Evolutionary conservation across 2,888 invertebrate species (phyloP).

Genomic region (Agriopis marginaria): DNA sequence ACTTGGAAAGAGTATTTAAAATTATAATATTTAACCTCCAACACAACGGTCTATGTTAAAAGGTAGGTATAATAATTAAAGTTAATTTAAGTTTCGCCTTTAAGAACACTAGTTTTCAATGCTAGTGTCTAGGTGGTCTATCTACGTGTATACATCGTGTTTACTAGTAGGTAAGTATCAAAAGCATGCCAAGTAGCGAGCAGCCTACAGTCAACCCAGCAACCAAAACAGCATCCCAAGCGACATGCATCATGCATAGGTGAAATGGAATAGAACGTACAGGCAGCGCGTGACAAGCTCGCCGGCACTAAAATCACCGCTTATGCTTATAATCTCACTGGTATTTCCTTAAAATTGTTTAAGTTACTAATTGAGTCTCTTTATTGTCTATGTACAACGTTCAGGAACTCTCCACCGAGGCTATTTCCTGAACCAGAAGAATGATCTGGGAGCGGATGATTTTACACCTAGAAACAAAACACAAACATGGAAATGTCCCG

Average conservation of each 20-base stretch:
- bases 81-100: not conserved
- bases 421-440: constrained; percentile 87
- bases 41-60: not conserved
- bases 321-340: constrained; percentile 84
- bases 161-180: constrained; percentile 8
- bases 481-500: constrained; percentile 74
- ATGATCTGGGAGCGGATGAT: constrained; percentile 85
- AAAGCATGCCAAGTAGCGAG: constrained; percentile 39
- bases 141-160: not conserved
- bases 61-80: too few relatives aligned
- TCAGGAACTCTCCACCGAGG: constrained; percentile 80
- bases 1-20: too few relatives aligned
- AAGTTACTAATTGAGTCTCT: constrained; percentile 85
- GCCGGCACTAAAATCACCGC: constrained; percentile 85
- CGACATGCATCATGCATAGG: constrained; percentile 54
- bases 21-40: not conserved
- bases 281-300: constrained; percentile 76
- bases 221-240: constrained; percentile 34
- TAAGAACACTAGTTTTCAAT: constrained; percentile 3
- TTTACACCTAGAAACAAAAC: constrained; percentile 85
- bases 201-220: constrained; percentile 12
- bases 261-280: constrained; percentile 79
- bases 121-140: not conserved
- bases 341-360: constrained; percentile 79
- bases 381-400: constrained; percentile 79